Percentiles rank a stretch among this genome's conserved stretches.
phyloP scores from a whole-genome alignment of 2,888 invertebrate genomes.

The Standfussiana lucernea region DNA sequence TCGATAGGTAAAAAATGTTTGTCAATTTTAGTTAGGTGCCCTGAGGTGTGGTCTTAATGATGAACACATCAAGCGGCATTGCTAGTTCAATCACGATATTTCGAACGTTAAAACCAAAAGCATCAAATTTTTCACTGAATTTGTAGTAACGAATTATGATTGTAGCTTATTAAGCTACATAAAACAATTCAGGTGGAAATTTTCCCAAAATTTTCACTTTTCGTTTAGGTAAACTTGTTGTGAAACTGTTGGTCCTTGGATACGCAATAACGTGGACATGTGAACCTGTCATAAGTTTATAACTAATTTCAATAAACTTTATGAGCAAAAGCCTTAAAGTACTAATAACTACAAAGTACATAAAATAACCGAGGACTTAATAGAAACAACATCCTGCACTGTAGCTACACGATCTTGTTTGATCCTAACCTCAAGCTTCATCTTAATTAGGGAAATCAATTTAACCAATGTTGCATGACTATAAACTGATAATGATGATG shows the following conservation, averaged over 20 bases:
- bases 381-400: slow-evolving; percentile 26
- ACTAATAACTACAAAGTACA: slow-evolving; percentile 15
- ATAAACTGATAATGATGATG: slow-evolving; percentile 79
- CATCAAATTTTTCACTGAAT: background rate
- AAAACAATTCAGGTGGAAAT: background rate
- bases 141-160: background rate
- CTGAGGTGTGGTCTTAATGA: slow-evolving; percentile 30
- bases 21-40: slow-evolving; percentile 58
- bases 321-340: background rate
- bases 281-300: slow-evolving; percentile 1
- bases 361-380: slow-evolving; percentile 21
- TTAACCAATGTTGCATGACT: slow-evolving; percentile 79
- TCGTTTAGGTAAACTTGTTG: background rate
- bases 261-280: slow-evolving; percentile 6
- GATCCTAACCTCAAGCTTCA: slow-evolving; percentile 65
- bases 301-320: slow-evolving; percentile 8
- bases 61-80: background rate
- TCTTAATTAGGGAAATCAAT: slow-evolving; percentile 83
- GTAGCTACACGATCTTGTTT: slow-evolving; percentile 38
- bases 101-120: background rate
- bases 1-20: slow-evolving; percentile 80
- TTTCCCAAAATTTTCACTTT: slow-evolving; percentile 20
- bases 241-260: slow-evolving; percentile 36
- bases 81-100: background rate
- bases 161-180: background rate